Evolutionary conservation across 2,888 invertebrate genomes (phyloP).

Genomic region (Pseudococcus longispinus): DNA sequence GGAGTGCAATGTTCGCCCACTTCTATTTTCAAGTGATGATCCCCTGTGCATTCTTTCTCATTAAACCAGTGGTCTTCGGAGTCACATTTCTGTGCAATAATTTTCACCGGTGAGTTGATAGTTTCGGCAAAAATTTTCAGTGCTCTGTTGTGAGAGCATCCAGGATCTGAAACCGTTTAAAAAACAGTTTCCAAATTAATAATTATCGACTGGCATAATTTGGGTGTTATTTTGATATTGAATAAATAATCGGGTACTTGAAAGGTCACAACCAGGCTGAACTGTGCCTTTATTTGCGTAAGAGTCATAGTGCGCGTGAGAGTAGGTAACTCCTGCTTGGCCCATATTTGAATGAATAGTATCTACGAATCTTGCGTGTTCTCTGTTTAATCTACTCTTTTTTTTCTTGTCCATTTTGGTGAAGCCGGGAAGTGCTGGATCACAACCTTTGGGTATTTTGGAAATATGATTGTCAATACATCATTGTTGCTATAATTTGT

Average conservation of each 20-base stretch:
- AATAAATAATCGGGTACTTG: background rate
- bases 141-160: background rate
- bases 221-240: too few species aligned
- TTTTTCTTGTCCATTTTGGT: background rate
- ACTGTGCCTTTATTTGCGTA: background rate
- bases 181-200: too few species aligned
- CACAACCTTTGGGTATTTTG: background rate
- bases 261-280: background rate
- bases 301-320: background rate
- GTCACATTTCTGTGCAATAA: background rate
- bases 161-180: background rate
- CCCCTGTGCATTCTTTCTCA: background rate
- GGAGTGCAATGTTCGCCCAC: background rate
- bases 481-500: background rate
- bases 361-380: background rate
- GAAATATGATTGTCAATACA: background rate
- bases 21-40: constrained; percentile 62
- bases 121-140: background rate
- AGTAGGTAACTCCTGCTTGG: background rate
- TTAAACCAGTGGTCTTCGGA: background rate
- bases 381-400: background rate
- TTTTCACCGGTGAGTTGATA: background rate
- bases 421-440: background rate
- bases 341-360: background rate
- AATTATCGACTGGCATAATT: too few species aligned